Conservation (phyloP, 2,113 vertebrate species). For the Riparia riparia region DNA sequence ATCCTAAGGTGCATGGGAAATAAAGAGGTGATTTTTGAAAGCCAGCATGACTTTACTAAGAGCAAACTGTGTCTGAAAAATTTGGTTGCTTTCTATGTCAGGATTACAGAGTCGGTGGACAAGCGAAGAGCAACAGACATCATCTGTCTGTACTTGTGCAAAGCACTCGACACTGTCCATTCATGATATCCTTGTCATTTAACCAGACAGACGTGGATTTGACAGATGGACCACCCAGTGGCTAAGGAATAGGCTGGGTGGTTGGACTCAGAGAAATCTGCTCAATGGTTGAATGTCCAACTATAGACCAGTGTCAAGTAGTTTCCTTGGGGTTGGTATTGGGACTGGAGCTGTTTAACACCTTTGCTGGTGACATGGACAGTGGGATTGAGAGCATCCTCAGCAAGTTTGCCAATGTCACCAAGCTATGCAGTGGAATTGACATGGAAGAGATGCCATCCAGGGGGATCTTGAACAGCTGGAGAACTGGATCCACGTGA, state of each 20-base stretch:
- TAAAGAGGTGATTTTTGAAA: background rate
- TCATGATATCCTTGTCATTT: fast-evolving
- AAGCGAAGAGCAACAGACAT: background rate
- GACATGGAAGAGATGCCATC: background rate
- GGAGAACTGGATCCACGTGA: background rate
- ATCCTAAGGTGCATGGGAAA: background rate
- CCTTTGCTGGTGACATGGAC: background rate
- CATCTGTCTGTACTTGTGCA: background rate
- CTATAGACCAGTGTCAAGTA: no score
- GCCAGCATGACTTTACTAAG: background rate
- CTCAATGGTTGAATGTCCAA: background rate
- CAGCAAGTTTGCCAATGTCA: background rate
- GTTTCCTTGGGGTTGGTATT: background rate
- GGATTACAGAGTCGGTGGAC: background rate
- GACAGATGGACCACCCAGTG: background rate
- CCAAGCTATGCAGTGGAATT: background rate
- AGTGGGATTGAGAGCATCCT: background rate
- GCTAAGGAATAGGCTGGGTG: background rate
- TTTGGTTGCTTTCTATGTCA: background rate
- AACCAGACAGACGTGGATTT: background rate
- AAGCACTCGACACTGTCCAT: background rate
- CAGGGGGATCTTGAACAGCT: background rate
- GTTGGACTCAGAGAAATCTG: background rate
- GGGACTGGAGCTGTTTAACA: fast-evolving
- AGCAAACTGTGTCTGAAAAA: background rate